Evolutionary conservation across 2,888 invertebrate genomes (phyloP), one percentile per base, ranked within the genome.

Genomic region (Cheilosia pagana): DNA sequence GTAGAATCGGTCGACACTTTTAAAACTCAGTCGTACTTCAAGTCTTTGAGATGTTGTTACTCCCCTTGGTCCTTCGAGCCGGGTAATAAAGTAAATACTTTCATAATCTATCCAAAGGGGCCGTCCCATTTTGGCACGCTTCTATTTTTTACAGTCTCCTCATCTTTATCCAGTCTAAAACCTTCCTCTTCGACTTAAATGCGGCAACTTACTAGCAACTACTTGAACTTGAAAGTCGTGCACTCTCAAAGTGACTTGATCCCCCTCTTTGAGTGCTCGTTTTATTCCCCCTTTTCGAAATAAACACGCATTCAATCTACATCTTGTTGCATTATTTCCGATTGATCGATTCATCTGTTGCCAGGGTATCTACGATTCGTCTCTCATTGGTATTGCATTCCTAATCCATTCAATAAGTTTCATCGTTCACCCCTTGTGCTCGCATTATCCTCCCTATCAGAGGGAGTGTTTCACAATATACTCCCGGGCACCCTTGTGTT

Each of bases 371-470:
- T 19, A 16, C 4, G 39, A 12, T 10, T 12, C 12, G 35, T 12
- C 35, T 35, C 35, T 35, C 35, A 35, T 35, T 35, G n/a, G 21
- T 4, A 19, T 25, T 31, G 55, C 48, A 50, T 62, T 48, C 52
- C 19, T 60, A 52, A 60, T 50, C 60, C 52, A 53, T 28, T 52
- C 50, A 41, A 72, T 72, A 31, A 62, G 63, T 35, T 62, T 55
- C 62, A 62, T 31, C 53, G 52, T 39, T 59, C 12, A 16, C 53
- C 8, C n/a, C 10, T 21, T 21, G 19, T 35, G 23, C 7, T 6
- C 5, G 21, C 1, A 35, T 50, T 23, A 50, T 48, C 48, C 19
- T 12, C 19, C 7, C 10, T 45, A 23, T 28, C 39, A 8, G 31
- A 41, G 14, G 21, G 53, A 35, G 53, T 48, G 25, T 21, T 10